Evolutionary conservation across 2,888 invertebrate species (phyloP).

Genomic region (Eupithecia subfuscata): DNA sequence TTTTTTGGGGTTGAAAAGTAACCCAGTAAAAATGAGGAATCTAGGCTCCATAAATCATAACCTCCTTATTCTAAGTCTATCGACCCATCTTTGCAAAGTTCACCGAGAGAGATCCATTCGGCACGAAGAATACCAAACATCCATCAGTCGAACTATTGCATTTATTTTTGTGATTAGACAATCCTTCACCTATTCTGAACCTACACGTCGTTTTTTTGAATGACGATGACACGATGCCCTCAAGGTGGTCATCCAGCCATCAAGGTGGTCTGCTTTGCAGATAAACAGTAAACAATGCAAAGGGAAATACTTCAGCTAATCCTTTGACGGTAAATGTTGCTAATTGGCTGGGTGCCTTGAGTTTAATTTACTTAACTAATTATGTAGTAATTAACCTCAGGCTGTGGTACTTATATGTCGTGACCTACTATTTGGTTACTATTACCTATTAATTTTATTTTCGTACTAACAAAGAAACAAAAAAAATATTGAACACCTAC

Average conservation of each 20-base stretch:
- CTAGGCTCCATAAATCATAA: no score
- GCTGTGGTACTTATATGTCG: not conserved
- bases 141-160: no score
- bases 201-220: not conserved
- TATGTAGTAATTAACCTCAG: not conserved
- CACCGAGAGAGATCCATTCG: no score
- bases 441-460: not conserved
- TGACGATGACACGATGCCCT: not conserved
- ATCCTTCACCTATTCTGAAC: no score
- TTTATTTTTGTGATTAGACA: no score
- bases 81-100: no score
- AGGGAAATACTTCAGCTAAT: conserved; percentile 5
- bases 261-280: not conserved
- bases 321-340: conserved; percentile 15
- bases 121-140: no score
- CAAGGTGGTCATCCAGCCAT: not conserved
- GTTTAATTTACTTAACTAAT: conserved; percentile 10
- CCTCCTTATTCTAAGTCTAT: no score
- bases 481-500: not conserved
- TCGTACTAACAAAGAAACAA: not conserved
- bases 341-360: conserved; percentile 10
- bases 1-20: not conserved
- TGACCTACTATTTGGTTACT: not conserved
- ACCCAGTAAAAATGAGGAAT: not conserved
- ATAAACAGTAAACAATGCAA: not conserved